Evolutionary conservation across 1,140 invertebrate species (phyloP), one percentile per base, ranked within the genome.

Genomic region (Drosophila nannoptera): DNA sequence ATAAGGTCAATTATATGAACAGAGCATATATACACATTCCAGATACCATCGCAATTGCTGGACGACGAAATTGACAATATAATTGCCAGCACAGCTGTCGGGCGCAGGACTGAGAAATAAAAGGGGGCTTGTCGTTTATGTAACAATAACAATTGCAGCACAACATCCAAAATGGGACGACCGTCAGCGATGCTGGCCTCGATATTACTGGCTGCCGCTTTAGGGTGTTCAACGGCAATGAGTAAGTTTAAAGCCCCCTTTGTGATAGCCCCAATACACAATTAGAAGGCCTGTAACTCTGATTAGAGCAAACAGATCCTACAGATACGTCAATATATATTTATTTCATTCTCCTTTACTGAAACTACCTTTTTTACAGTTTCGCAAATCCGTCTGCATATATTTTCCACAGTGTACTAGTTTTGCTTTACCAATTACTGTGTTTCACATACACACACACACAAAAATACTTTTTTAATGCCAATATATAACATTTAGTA

Each of bases 161-260:
- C 33, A 67, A 36, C 33, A 55, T 55, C 45, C 11, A 82, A 78
- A 73, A 89, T 89, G 88, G 62, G 87, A 73, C 88, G 87, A 80
- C 88, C 78, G 75, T 76, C 73, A 74, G 82, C 70, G 63, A 86
- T 83, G 82, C 83, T 89, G 80, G 80, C 88, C 87, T 84, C 88
- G 84, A 64, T 89, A 74, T 60, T 89, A 52, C 38, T 88, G 48
- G 77, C 78, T 68, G 80, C 77, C 58, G 59, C 80, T 65, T 64
- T 89, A 67, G 73, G 82, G 73, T 74, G 73, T 56, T 55, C 77
- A 75, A 74, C 69, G 53, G 77, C 75, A 69, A 61, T 61, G 70
- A 65, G 88, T 89, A 78, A 89, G 88, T 84, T 35, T 5, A 36
- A 65, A 59, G 42, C 33, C 55, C 55, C 45, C 22, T 29, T 8